A percentile compares a stretch with the other conserved stretches of the same genome.
These are phyloP conservation scores for Pollenia angustigena DNA, from an alignment of 2,888 invertebrate species.

Conservation along the genomic window DNA sequence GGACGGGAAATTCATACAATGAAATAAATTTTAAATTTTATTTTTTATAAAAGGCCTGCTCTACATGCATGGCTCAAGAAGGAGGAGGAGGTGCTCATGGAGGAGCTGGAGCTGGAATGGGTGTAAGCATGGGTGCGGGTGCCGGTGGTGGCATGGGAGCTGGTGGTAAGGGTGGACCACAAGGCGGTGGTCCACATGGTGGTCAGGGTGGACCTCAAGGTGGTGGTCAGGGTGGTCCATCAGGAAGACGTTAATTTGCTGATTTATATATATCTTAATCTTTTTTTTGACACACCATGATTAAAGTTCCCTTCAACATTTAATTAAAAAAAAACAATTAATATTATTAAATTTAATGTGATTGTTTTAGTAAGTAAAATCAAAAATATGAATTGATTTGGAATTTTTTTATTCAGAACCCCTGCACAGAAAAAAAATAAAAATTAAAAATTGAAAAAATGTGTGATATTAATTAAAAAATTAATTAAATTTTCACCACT, in stretches of 20 bases:
- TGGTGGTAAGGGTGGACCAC: slow-evolving; percentile 4
- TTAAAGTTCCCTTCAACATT: slow-evolving; percentile 13
- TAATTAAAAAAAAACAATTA: neutral
- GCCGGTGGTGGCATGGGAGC: slow-evolving; percentile 49
- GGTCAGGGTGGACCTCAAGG: slow-evolving; percentile 1
- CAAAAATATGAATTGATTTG: too few relatives aligned
- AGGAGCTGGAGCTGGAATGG: too few relatives aligned
- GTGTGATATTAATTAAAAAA: too few relatives aligned
- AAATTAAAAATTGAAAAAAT: too few relatives aligned
- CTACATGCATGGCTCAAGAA: slow-evolving; percentile 52
- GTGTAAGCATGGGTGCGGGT: slow-evolving; percentile 48
- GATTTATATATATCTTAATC: neutral
- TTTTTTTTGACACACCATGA: neutral
- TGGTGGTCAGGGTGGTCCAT: slow-evolving; percentile 2
- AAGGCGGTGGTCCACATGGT: slow-evolving; percentile 30
- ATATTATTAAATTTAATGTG: neutral
- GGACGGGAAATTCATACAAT: neutral
- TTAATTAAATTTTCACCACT: too few relatives aligned
- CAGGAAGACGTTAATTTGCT: slow-evolving; percentile 40
- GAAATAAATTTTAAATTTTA: neutral
- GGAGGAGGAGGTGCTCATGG: slow-evolving; percentile 24
- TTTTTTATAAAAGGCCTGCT: slow-evolving; percentile 37
- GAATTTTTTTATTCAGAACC: too few relatives aligned
- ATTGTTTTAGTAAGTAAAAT: neutral
- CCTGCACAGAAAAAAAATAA: too few relatives aligned